phyloP scores from a whole-genome alignment of 2,888 invertebrate species.

The Norana najaformis region DNA sequence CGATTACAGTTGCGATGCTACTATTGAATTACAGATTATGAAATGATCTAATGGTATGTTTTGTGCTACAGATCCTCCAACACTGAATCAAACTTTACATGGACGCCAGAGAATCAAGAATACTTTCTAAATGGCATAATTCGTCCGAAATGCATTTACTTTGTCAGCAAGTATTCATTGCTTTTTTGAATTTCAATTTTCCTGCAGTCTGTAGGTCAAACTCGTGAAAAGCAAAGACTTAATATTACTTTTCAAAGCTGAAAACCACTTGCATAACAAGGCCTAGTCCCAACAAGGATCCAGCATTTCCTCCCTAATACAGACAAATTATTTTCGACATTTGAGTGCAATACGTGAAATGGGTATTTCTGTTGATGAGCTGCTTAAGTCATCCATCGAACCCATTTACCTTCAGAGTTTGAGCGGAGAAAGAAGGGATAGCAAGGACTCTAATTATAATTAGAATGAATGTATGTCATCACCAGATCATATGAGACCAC shows the following conservation, averaged over 20 bases:
- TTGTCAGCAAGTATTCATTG: background rate
- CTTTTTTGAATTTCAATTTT: too few species aligned
- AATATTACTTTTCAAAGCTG: background rate
- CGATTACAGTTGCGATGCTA: background rate
- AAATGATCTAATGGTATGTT: background rate
- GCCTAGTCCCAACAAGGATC: background rate
- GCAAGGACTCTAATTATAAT: too few species aligned
- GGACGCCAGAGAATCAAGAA: background rate
- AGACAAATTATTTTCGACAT: background rate
- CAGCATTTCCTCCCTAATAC: background rate
- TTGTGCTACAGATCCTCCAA: background rate
- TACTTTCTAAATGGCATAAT: constrained; percentile 8
- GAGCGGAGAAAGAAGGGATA: background rate
- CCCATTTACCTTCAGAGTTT: background rate
- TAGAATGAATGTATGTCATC: too few species aligned
- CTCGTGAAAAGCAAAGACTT: too few species aligned
- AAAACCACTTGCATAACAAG: background rate
- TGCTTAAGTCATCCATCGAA: background rate
- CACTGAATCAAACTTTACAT: background rate
- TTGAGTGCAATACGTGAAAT: background rate
- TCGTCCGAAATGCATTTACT: constrained; percentile 24
- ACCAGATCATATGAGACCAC: too few species aligned
- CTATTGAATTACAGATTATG: background rate
- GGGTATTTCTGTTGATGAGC: background rate
- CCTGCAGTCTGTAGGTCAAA: too few species aligned